Evolutionary conservation across 92 coral and sea anemone genomes (phyloP), one percentile per base, ranked within the genome.

Genomic region (Porites divaricata): DNA sequence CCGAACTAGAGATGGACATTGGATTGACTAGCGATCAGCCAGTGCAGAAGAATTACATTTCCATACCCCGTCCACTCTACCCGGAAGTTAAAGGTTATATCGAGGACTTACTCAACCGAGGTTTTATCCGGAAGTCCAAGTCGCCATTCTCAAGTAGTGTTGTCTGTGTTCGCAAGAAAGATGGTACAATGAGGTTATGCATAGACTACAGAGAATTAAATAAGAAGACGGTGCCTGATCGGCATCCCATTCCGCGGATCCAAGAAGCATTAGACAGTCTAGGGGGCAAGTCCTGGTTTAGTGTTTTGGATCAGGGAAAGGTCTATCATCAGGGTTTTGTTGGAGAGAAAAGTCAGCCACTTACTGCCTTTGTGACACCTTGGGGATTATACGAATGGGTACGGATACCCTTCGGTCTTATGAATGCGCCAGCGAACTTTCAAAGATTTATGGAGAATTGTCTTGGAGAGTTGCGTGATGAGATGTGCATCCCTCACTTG

Each of bases 311-410:
- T 63, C 91, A 88, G 61, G 88, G 91, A 1, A 83, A 88, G 68
- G 88, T 84, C 8, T 76, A 88, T 68, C 80, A 88, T 28, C 91
- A 82, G 74, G 88, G 85, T 10, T 88, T 88, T 66, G 50, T 83
- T 13, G 81, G 88, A 61, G 73, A 70, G 50, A 14, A 88, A 15
- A 76, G 91, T 76, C 85, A 71, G 77, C 88, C 74, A 13, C 13
- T 83, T 20, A 88, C 91, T 0, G 81, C 91, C 14, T 83, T 88
- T 51, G 61, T 88, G 13, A 88, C 91, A 7, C 88, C 88, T n/a
- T 83, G 88, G 91, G 88, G 91, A 19, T 63, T 88, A 1, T 86
- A 89, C 22, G 89, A 88, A 62, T 88, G 88, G 88, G 75, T 88
- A 2, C 82, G 83, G 28, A 82, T 87, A 7, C 89, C 91, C 9